A percentile compares a stretch with the other conserved stretches of the same genome.
These are phyloP conservation scores for Catostomus latipinnis DNA, from an alignment of 2,797 vertebrate genomes.

Conservation along the genomic window DNA sequence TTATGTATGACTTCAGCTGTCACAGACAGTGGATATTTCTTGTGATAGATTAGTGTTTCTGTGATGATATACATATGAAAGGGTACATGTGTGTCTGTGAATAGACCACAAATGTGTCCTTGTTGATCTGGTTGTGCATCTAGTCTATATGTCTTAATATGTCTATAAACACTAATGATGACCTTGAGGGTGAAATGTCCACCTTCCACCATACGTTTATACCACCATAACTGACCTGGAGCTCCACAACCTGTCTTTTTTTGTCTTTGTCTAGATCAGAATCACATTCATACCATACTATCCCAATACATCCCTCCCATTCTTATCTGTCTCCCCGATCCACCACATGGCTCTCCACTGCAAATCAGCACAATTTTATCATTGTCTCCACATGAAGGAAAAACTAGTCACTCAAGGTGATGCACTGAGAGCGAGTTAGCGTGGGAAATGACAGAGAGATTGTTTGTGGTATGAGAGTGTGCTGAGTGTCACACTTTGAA, in stretches of 20 bases:
- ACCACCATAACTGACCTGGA: slow-evolving; percentile 40
- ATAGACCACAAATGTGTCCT: neutral
- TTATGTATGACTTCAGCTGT: slow-evolving; percentile 4
- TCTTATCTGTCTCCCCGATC: slow-evolving; percentile 50
- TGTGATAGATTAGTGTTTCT: neutral
- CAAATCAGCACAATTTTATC: slow-evolving; percentile 61
- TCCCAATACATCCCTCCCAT: slow-evolving; percentile 26
- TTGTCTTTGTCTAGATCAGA: slow-evolving; percentile 17
- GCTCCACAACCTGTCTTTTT: neutral
- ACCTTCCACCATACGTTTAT: neutral
- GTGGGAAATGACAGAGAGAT: slow-evolving; percentile 27
- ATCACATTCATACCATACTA: slow-evolving; percentile 24
- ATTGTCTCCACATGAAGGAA: slow-evolving; percentile 42
- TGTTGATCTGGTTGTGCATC: neutral
- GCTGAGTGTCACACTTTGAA: slow-evolving; percentile 48
- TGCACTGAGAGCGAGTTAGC: slow-evolving; percentile 26
- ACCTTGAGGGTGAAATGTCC: neutral
- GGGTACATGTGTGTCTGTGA: neutral
- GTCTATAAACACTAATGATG: neutral
- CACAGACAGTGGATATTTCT: neutral
- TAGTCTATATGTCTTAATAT: neutral
- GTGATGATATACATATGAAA: neutral
- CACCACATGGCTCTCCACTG: slow-evolving; percentile 59
- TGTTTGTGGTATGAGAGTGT: slow-evolving; percentile 53
- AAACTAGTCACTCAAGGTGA: slow-evolving; percentile 52